phyloP scores from a whole-genome alignment of 2,797 vertebrate species.

The Rhinoraja longicauda region DNA sequence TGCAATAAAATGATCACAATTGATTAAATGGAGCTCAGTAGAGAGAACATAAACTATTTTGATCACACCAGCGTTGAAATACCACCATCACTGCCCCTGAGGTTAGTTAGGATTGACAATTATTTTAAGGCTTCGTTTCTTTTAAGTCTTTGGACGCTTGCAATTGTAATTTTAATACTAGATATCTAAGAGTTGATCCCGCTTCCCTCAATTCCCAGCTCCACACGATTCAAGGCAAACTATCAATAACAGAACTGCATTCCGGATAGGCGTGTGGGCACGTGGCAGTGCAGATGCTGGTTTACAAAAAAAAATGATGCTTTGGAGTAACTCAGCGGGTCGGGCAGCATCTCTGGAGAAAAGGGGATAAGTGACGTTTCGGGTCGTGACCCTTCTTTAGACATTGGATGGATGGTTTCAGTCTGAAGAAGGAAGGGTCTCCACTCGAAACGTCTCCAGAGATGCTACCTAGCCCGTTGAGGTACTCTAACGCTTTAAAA shows the following conservation, averaged over 20 bases:
- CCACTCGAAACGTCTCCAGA: too few species aligned
- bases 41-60: slow-evolving; percentile 14
- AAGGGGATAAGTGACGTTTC: too few species aligned
- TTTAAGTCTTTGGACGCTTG: neutral
- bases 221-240: neutral
- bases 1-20: slow-evolving; percentile 15
- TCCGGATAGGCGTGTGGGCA: neutral
- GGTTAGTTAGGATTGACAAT: neutral
- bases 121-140: neutral
- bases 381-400: too few species aligned
- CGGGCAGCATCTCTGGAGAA: too few species aligned
- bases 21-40: slow-evolving; percentile 23
- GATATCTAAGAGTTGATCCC: neutral
- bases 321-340: too few species aligned
- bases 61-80: neutral
- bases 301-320: too few species aligned
- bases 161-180: neutral
- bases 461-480: too few species aligned
- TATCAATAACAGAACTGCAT: neutral
- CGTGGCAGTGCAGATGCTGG: too few species aligned
- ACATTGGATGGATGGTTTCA: too few species aligned
- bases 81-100: neutral
- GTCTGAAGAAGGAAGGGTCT: too few species aligned
- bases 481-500: too few species aligned
- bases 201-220: neutral